These are phyloP conservation scores for Tipula helvola DNA, from an alignment of 2,888 invertebrate genomes.

Conservation along the genomic window DNA sequence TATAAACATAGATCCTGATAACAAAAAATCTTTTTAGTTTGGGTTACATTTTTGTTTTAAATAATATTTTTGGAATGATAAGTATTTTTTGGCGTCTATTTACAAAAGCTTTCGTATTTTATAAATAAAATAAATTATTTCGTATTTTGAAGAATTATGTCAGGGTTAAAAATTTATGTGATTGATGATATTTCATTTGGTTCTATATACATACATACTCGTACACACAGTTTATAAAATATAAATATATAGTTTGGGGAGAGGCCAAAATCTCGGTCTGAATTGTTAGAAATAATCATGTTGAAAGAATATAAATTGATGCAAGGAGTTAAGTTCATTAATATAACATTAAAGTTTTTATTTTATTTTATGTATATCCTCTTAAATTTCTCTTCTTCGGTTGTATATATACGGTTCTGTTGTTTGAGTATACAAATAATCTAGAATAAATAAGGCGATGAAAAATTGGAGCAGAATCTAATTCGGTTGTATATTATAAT, in stretches of 20 bases:
- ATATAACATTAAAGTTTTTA: background rate
- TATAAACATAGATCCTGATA: background rate
- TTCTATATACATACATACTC: background rate
- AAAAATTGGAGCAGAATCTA: background rate
- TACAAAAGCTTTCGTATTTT: background rate
- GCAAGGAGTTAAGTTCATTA: background rate
- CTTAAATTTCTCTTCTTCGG: background rate
- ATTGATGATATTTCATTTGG: background rate
- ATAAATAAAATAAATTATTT: background rate
- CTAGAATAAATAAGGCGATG: background rate
- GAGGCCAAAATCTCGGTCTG: background rate
- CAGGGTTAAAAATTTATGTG: background rate
- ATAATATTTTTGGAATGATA: background rate
- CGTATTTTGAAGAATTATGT: background rate
- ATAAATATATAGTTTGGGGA: background rate
- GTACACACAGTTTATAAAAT: background rate
- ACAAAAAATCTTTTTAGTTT: background rate
- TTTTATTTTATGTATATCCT: background rate
- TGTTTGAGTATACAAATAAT: background rate
- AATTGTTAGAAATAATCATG: background rate
- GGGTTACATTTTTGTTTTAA: background rate
- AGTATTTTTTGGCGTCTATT: background rate
- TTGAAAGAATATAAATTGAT: conserved; percentile 4
- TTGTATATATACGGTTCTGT: background rate
- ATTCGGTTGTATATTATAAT: background rate